Evolutionary conservation across 2,113 vertebrate genomes (phyloP).

Genomic region (Heterotis niloticus): DNA sequence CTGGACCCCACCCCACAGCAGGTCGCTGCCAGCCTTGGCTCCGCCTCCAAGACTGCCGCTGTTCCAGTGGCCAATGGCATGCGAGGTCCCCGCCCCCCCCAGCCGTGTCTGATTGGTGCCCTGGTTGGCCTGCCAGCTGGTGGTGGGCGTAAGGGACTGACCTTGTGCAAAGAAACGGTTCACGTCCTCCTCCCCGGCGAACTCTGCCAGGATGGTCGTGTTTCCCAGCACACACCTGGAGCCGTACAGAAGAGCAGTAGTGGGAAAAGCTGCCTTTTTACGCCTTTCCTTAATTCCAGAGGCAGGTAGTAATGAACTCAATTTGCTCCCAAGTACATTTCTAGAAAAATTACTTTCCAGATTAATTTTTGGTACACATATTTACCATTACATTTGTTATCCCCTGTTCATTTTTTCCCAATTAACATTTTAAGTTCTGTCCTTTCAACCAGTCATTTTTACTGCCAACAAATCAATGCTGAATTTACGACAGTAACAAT

Average conservation of each 20-base stretch:
- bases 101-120: conserved; percentile 78
- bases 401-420: too few species aligned
- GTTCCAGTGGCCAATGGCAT: conserved; percentile 85
- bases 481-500: too few species aligned
- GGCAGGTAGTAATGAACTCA: too few species aligned
- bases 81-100: conserved; percentile 65
- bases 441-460: too few species aligned
- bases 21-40: conserved; percentile 74
- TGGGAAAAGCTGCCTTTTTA: not conserved
- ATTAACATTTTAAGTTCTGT: not conserved
- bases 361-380: too few species aligned
- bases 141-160: conserved; percentile 87
- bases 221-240: conserved; percentile 95
- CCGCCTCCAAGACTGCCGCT: conserved; percentile 67
- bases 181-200: conserved; percentile 94
- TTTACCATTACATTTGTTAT: too few species aligned
- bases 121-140: conserved; percentile 90
- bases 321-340: too few species aligned
- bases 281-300: too few species aligned
- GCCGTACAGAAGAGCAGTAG: not conserved
- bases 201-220: conserved; percentile 98
- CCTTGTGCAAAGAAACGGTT: conserved; percentile 96
- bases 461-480: too few species aligned
- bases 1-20: conserved; percentile 90
- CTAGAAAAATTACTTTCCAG: too few species aligned